Base-by-base conservation (phyloP, 2,888 invertebrate genomes). In the Gortyna flavago region DNA sequence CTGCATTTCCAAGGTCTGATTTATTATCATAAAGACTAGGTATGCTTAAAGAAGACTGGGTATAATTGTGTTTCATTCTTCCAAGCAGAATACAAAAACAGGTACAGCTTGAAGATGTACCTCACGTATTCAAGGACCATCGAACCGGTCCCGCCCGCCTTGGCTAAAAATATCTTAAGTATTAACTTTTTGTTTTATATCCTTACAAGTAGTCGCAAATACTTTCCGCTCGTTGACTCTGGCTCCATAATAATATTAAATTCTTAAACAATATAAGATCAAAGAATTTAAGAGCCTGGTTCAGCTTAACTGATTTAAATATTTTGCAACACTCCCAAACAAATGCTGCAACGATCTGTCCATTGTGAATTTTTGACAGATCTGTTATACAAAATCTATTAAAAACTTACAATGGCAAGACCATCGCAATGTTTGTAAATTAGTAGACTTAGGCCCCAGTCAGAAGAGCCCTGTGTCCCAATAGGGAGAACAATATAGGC, bases 141-240 rank as follows among this genome's bases (percentile, higher is more conserved):
- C 32, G 41, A 87, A 87, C 87, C 87, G 81, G 87, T 88, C 76
- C 41, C 35, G n/a, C 54, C 77, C 54, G 72, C 70, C 76, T 78
- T 76, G 85, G 72, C 74, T 87, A 87, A 88, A 88, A 87, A 87
- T 87, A 87, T 41, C 83, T 71, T 83, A 67, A 61, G 65, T 68
- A 67, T 44, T 69, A 18, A 69, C 72, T 83, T 83, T 85, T 87
- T 85, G 59, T 78, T 78, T 66, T 51, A 66, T 62, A 67, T 54
- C 65, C 65, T 72, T 74, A 64, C 25, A 75, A 69, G 76, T 75
- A 80, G 41, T n/a, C 1, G 59, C 54, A 80, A 64, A 67, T 68
- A 59, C 38, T 74, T 80, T 81, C 59, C 75, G 65, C 68, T 77
- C 67, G 57, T 67, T 80, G 69, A 59, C 61, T 78, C 38, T 38